Evolutionary conservation across 2,888 invertebrate genomes (phyloP), one percentile per base, ranked within the genome.

Genomic region (Mylabris sibirica): DNA sequence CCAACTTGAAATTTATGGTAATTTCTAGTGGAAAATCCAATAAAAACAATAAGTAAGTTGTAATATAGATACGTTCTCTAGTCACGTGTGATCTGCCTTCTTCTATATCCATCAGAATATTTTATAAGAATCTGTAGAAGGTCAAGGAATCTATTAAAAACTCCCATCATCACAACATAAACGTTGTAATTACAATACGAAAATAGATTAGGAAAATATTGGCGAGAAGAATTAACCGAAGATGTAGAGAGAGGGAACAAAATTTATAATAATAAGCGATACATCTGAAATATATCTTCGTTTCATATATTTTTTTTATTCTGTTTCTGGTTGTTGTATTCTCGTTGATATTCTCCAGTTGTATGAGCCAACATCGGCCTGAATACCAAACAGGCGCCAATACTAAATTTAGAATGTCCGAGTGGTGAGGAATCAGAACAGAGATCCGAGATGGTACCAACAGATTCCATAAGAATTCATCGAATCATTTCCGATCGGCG

Each of bases 101-200:
- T 20, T 11, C 17, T 17, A 11, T 4, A 17, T 1, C 3, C 5
- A 20, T 49, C 49, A 11, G 20, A 49, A 49, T 20, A 20, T 49
- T 49, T 11, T 11, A 49, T 11, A 49, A 49, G 11, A 49, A 49
- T 9, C 20, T 44, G 17, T n/a, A 17, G 20, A 49, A 49, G 49
- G 49, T 49, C 49, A 49, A 49, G 49, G 49, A 3, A 49, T 20
- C 49, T 49, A 49, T 49, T 49, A 49, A 49, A 49, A 49, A 20
- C 20, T 4, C 9, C 12, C 4, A 30, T 12, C 49, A 22, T n/a
- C 17, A 14, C 14, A 34, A 34, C 5, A 44, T 44, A 17, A 41
- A 41, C 5, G 41, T 41, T n/a, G n/a, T n/a, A 49, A 49, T 49
- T 49, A 49, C 5, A 20, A 17, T 8, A 49, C 44, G 9, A 6